Evolutionary conservation across 2,888 invertebrate species (phyloP), one percentile per base, ranked within the genome.

Genomic region (Hipparchia semele): DNA sequence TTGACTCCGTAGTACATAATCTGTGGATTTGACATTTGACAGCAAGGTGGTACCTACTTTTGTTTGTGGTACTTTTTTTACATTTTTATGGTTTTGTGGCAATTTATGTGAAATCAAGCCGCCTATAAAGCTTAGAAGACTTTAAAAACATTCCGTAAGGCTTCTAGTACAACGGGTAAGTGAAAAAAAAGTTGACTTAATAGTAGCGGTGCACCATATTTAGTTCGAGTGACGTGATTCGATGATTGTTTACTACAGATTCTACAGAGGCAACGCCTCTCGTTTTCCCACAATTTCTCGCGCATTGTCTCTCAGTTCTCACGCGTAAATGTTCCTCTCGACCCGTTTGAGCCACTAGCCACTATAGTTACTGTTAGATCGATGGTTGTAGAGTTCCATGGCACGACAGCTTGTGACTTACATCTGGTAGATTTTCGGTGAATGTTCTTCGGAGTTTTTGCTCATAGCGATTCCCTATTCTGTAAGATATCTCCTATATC

Each of bases 211-310:
- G 78, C 79, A 76, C 81, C 79, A 80, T 85, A 84, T 87, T 84
- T 85, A 84, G 86, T 87, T 88, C 87, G 85, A 90, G 87, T 94
- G 94, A 94, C 94, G 92, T 91, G 92, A 60, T 60, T 39, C 59
- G 12, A 60, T 60, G 59, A 92, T 92, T 94, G 94, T 94, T 94
- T 94, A 94, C 91, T 89, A 92, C 86, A 87, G 90, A 94, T 39
- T 39, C 90, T 89, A 92, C 86, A 88, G 91, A 88, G 94, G 92
- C 93, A 94, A 94, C 94, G 94, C 94, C 94, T 94, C 90, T 87
- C 82, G 82, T 82, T 87, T 89, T 93, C 90, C 85, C 92, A 91
- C 91, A 92, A 91, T 92, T 92, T 92, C 91, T 86, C 88, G 87
- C 85, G 88, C 84, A 91, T 92, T 92, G 92, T 93, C 84, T 89